Base-by-base conservation (phyloP, 1,140 invertebrate genomes). In the Drosophila navojoa region DNA sequence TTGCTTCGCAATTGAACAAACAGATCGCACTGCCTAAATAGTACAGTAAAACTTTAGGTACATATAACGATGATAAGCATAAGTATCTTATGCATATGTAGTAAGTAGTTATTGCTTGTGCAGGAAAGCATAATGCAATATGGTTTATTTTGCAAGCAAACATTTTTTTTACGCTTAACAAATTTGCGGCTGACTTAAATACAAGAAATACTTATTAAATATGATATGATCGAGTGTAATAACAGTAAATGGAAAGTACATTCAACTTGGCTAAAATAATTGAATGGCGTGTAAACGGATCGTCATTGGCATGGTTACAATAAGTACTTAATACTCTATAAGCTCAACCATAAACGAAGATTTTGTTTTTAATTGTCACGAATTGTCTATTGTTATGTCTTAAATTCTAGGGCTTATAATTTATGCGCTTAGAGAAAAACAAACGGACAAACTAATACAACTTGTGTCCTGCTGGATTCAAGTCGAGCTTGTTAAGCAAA, bases 401-500 rank as follows among this genome's bases (percentile, higher is more conserved):
- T 54, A 47, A 61, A 29, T 38, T 70, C 32, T 32, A 32, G 57
- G 32, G 16, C 2, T 54, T 72, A 55, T 66, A 57, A 52, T 71
- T 53, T 61, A 60, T 72, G 76, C 42, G 27, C 60, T 64, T 68
- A 38, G 10, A 9, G 52, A 68, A 61, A 40, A 19, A 45, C 27
- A 55, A 64, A 42, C 7, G 63, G 53, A 61, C 0, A 70, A 68
- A 50, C 75, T 90, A 89, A 81, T 89, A 89, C 57, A 70, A 77
- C n/a, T 81, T 85, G 29, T 77, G 77, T 40, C 63, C 29, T 45
- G 66, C 62, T 50, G 79, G 79, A 50, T 82, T 79, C 62, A 91
- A 76, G 32, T 91, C 76, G 54, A 91, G 85, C 60, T 91, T 86
- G 60, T 80, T 81, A 35, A 92, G 78, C 35, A 92, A 76, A 61